phyloP scores from a whole-genome alignment of 2,888 invertebrate species.

The Metellina segmentata region DNA sequence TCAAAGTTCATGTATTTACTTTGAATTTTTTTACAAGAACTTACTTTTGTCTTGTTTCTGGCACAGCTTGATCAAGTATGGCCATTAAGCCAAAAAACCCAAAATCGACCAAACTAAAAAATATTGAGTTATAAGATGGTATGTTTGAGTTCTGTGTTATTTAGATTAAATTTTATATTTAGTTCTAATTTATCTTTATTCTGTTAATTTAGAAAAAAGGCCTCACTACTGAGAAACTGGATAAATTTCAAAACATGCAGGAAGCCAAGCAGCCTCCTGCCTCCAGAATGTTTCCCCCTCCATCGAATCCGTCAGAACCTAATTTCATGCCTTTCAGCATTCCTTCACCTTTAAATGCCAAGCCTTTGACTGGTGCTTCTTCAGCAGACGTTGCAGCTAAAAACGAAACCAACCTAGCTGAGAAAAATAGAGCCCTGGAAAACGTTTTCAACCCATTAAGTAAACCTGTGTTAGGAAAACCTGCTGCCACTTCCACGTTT shows the following conservation, averaged over 20 bases:
- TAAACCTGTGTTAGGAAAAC: not conserved
- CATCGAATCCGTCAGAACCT: not conserved
- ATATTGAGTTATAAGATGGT: too few relatives aligned
- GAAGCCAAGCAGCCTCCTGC: not conserved
- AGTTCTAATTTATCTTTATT: not conserved
- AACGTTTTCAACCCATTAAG: not conserved
- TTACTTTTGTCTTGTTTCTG: too few relatives aligned
- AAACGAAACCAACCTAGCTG: not conserved
- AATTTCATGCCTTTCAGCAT: not conserved
- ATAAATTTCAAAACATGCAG: not conserved
- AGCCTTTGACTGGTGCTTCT: not conserved
- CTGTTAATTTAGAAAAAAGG: conserved; percentile 14
- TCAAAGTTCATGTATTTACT: too few relatives aligned
- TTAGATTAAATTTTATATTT: not conserved
- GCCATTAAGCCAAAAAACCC: too few relatives aligned
- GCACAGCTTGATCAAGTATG: too few relatives aligned
- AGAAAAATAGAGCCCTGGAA: not conserved
- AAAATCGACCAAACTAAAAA: too few relatives aligned
- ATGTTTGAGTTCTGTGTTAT: too few relatives aligned
- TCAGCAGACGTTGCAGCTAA: not conserved
- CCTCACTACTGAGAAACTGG: not conserved
- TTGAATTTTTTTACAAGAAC: too few relatives aligned
- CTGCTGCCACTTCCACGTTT: not conserved
- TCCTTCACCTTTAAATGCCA: not conserved
- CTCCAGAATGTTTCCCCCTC: not conserved